These are phyloP conservation scores for Acanthiza pusilla DNA, from an alignment of 2,797 vertebrate genomes.

Conservation along the genomic window DNA sequence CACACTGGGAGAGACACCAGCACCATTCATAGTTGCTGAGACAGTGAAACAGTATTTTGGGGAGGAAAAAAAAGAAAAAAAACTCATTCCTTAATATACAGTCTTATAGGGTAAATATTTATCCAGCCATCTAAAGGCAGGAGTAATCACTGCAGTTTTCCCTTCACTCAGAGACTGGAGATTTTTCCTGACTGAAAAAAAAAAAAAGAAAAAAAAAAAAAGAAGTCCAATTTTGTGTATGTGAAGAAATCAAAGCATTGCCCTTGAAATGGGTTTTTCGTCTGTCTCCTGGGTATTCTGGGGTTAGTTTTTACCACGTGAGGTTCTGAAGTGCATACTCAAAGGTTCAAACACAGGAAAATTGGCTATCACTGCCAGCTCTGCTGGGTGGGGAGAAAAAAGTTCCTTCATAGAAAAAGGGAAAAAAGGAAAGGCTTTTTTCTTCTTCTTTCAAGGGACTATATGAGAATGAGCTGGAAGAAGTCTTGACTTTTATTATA, in stretches of 20 bases:
- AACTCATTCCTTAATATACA: slow-evolving; percentile 55
- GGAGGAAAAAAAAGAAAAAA: not conserved
- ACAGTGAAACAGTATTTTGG: slow-evolving; percentile 59
- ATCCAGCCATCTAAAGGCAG: slow-evolving; percentile 53
- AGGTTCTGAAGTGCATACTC: slow-evolving; percentile 64
- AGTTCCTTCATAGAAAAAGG: slow-evolving; percentile 21
- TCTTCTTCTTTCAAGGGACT: slow-evolving; percentile 32
- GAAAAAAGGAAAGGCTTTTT: not conserved
- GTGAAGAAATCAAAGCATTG: slow-evolving; percentile 47
- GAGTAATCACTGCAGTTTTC: slow-evolving; percentile 53
- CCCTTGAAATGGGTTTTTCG: slow-evolving; percentile 60
- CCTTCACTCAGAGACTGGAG: slow-evolving; percentile 47
- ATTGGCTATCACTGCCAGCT: slow-evolving; percentile 45
- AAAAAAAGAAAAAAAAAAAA: not conserved
- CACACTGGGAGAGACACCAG: slow-evolving; percentile 46
- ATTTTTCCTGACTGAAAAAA: slow-evolving; percentile 22
- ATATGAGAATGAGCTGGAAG: slow-evolving; percentile 51
- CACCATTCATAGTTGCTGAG: slow-evolving; percentile 30
- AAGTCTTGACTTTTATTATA: slow-evolving; percentile 67
- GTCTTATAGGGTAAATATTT: slow-evolving; percentile 62
- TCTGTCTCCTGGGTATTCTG: slow-evolving; percentile 56
- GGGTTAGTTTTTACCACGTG: slow-evolving; percentile 65
- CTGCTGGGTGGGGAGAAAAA: slow-evolving; percentile 58
- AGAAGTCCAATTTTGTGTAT: slow-evolving; percentile 37
- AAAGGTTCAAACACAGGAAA: slow-evolving; percentile 59